These are phyloP conservation scores for Climacteris rufus DNA, from an alignment of 2,113 vertebrate genomes.

Conservation along the genomic window DNA sequence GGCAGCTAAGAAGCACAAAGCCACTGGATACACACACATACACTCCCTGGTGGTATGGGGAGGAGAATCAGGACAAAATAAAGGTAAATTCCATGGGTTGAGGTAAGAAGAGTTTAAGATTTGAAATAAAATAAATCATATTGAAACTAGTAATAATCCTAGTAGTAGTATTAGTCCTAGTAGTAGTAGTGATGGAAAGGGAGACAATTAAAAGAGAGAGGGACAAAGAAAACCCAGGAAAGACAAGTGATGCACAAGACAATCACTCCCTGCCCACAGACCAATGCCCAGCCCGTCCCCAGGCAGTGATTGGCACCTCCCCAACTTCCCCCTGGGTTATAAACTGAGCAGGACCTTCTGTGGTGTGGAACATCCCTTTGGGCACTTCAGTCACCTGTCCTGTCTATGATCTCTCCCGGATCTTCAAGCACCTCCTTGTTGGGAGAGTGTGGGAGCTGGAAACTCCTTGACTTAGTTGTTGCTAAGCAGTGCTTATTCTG, in stretches of 20 bases:
- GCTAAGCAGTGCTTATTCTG: neutral
- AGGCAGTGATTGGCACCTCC: rapidly evolving
- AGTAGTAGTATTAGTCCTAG: neutral
- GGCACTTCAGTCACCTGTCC: too few species aligned
- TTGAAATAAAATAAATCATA: neutral
- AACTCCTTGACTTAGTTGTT: neutral
- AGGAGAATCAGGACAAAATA: neutral
- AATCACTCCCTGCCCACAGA: neutral
- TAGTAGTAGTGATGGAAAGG: neutral
- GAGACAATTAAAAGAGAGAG: neutral
- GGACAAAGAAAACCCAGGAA: too few species aligned
- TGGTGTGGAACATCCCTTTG: too few species aligned
- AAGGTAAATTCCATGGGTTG: neutral
- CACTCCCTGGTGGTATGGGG: neutral
- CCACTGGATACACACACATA: neutral
- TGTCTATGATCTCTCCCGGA: too few species aligned
- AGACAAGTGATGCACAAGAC: neutral
- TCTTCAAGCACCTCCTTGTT: too few species aligned
- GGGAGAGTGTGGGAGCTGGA: too few species aligned
- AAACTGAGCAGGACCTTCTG: too few species aligned
- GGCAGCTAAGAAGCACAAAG: neutral
- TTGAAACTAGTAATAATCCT: too few species aligned
- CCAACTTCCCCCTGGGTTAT: too few species aligned
- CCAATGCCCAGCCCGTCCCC: rapidly evolving
- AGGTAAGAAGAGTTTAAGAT: neutral